These are phyloP conservation scores for Lanius collurio DNA, from an alignment of 2,113 vertebrate genomes.

Conservation along the genomic window DNA sequence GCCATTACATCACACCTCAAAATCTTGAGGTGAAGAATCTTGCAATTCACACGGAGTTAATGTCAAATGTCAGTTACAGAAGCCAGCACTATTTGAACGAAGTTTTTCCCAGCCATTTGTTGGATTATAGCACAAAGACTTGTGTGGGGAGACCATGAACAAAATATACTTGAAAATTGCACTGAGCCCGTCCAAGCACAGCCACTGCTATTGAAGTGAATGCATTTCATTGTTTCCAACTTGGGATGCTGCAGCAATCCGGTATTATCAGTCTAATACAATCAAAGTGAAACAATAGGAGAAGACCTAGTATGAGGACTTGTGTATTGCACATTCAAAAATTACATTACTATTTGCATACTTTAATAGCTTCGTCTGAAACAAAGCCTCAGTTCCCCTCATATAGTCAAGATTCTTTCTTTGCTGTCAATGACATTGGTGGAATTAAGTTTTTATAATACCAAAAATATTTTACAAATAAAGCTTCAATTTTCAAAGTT, in stretches of 20 bases:
- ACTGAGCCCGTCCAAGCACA: background rate
- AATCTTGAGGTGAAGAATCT: background rate
- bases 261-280: background rate
- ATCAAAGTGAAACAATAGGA: background rate
- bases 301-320: background rate
- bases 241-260: background rate
- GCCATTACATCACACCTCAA: rapidly evolving
- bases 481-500: background rate
- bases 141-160: background rate
- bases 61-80: background rate
- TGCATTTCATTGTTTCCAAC: background rate
- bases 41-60: background rate
- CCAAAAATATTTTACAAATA: background rate
- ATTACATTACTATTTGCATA: background rate
- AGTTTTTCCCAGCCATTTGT: background rate
- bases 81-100: background rate
- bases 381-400: background rate
- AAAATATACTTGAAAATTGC: background rate
- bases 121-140: background rate
- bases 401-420: background rate
- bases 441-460: background rate
- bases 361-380: background rate
- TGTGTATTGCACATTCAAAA: background rate
- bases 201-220: background rate
- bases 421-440: background rate